Conservation (phyloP, 2,113 vertebrate species). For the Pachyramphus minor region DNA sequence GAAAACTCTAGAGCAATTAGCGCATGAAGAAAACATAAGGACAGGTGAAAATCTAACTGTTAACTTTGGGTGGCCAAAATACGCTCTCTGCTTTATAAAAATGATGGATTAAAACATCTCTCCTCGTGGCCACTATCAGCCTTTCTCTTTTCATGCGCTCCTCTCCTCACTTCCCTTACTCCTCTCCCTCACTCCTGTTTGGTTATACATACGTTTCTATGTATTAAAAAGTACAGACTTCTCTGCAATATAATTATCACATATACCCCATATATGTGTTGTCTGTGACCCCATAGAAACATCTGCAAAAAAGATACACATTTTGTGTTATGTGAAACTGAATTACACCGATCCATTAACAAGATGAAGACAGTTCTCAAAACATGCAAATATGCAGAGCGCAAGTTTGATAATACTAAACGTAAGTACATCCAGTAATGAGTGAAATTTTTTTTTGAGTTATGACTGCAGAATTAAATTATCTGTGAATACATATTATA, state of each 20-base stretch:
- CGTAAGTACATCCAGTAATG: neutral
- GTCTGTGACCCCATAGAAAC: neutral
- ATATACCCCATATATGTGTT: neutral
- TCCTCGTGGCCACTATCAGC: neutral
- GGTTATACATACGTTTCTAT: neutral
- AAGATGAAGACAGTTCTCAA: neutral
- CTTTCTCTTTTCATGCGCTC: neutral
- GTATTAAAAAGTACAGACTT: neutral
- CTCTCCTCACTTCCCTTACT: neutral
- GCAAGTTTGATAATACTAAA: neutral
- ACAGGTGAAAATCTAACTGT: neutral
- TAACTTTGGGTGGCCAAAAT: neutral
- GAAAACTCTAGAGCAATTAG: neutral
- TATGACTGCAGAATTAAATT: neutral
- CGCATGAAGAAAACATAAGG: neutral
- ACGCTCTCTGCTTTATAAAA: neutral
- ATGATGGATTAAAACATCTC: neutral
- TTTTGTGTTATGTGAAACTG: neutral
- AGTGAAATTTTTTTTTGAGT: neutral
- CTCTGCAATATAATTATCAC: neutral
- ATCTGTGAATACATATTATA: neutral
- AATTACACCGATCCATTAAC: neutral
- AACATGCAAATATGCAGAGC: neutral
- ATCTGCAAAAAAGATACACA: neutral
- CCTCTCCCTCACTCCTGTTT: neutral